These are phyloP conservation scores for Pocillopora verrucosa DNA, from an alignment of 64 coral and sea anemone genomes.

Conservation along the genomic window DNA sequence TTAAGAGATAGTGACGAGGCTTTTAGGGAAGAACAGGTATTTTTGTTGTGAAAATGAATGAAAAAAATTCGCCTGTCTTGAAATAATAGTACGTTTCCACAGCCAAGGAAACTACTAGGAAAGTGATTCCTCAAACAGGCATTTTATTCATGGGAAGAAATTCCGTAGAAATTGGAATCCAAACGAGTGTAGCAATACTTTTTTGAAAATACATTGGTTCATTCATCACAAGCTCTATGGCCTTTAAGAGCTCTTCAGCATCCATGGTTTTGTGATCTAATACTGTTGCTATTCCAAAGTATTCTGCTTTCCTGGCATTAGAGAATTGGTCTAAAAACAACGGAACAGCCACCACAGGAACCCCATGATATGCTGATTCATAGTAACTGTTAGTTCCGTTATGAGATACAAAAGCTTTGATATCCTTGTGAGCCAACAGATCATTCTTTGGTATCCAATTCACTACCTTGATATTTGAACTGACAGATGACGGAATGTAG, in stretches of 20 bases:
- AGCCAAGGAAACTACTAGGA: too few species aligned
- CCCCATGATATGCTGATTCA: slow-evolving; percentile 38
- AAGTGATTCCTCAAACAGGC: too few species aligned
- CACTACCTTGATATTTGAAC: slow-evolving; percentile 46
- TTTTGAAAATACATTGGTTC: slow-evolving; percentile 1
- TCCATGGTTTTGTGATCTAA: background rate
- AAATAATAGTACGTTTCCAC: too few species aligned
- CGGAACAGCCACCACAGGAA: slow-evolving; percentile 43
- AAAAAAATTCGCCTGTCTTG: too few species aligned
- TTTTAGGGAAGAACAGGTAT: too few species aligned
- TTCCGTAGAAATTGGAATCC: too few species aligned
- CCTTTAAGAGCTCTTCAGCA: background rate
- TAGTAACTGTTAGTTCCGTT: slow-evolving; percentile 37
- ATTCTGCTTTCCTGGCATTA: background rate
- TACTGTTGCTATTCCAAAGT: background rate
- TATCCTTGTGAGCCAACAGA: slow-evolving; percentile 18
- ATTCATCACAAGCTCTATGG: slow-evolving; percentile 14
- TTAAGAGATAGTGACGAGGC: too few species aligned
- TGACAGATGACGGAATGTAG: slow-evolving; percentile 33
- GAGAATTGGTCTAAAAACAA: slow-evolving; percentile 37
- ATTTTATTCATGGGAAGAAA: too few species aligned
- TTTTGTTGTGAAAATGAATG: too few species aligned
- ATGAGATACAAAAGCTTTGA: slow-evolving; percentile 46
- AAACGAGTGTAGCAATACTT: too few species aligned
- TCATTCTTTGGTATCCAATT: slow-evolving; percentile 54